Evolutionary conservation across 2,797 vertebrate genomes (phyloP).

Genomic region (Takifugu rubripes): DNA sequence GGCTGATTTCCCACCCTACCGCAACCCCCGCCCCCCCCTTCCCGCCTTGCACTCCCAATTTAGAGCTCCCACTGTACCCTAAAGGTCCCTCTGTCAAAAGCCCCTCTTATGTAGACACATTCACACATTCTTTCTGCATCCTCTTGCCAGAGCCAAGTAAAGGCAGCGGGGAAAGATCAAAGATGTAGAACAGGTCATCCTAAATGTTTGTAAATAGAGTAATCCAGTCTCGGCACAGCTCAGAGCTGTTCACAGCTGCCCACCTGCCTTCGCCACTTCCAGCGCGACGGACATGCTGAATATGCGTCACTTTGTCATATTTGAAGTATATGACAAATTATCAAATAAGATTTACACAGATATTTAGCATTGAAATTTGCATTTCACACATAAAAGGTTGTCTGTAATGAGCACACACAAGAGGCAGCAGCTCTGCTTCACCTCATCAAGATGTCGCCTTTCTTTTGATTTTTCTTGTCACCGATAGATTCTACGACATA

Average conservation of each 20-base stretch:
- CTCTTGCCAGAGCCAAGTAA: conserved; percentile 21
- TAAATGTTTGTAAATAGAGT: conserved; percentile 46
- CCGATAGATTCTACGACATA: too few species aligned
- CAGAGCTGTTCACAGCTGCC: conserved; percentile 16
- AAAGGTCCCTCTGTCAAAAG: conserved; percentile 44
- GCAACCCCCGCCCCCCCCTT: conserved; percentile 2
- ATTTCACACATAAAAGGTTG: too few species aligned
- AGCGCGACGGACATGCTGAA: conserved; percentile 6
- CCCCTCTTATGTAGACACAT: conserved; percentile 1
- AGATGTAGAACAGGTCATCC: conserved; percentile 39
- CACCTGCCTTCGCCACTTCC: conserved; percentile 29
- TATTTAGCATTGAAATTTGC: too few species aligned
- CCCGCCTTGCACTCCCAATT: conserved; percentile 35
- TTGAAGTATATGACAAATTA: conserved; percentile 6
- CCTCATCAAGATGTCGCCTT: too few species aligned
- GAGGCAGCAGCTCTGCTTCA: too few species aligned
- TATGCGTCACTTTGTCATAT: conserved; percentile 26
- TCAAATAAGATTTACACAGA: not conserved
- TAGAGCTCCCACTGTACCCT: conserved; percentile 47
- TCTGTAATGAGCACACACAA: too few species aligned
- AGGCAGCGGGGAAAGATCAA: conserved; percentile 44
- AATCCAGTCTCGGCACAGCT: conserved; percentile 35
- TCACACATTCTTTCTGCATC: conserved; percentile 18
- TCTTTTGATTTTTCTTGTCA: too few species aligned
- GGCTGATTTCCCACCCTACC: conserved; percentile 55